Evolutionary conservation across 2,888 invertebrate genomes (phyloP).

Genomic region (Chaetogeoica ovagalla): DNA sequence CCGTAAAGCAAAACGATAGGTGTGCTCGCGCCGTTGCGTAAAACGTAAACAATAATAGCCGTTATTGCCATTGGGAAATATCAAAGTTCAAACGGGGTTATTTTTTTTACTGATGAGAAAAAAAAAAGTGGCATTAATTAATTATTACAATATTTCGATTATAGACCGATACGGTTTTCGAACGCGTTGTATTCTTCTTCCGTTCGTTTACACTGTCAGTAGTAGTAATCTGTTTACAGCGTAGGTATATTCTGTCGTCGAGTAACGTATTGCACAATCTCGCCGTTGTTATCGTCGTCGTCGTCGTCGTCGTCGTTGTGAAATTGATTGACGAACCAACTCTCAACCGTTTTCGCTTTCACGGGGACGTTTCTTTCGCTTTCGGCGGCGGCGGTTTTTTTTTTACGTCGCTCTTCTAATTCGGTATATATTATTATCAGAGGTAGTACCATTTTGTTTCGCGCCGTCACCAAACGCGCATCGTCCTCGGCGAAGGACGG

Average conservation of each 20-base stretch:
- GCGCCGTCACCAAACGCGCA: not conserved
- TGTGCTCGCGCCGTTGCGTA: not conserved
- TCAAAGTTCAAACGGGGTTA: not conserved
- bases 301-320: slow-evolving; percentile 35
- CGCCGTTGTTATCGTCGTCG: not conserved
- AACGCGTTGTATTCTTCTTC: not conserved
- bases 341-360: slow-evolving; percentile 44
- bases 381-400: slow-evolving; percentile 32
- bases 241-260: not conserved
- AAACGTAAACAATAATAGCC: slow-evolving; percentile 2
- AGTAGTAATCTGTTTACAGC: too few relatives aligned
- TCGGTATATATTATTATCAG: not conserved
- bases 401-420: slow-evolving; percentile 10
- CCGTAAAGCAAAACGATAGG: not conserved
- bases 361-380: slow-evolving; percentile 45
- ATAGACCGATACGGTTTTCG: not conserved
- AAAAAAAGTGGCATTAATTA: not conserved
- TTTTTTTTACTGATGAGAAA: not conserved
- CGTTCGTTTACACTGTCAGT: too few relatives aligned
- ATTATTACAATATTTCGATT: slow-evolving; percentile 2
- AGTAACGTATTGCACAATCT: slow-evolving; percentile 16
- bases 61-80: not conserved
- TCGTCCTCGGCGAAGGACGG: slow-evolving; percentile 6
- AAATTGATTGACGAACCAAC: slow-evolving; percentile 31
- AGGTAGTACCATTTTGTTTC: not conserved